Conservation (phyloP, 2,888 invertebrate genomes). For the Harpagoxenus sublaevis region DNA sequence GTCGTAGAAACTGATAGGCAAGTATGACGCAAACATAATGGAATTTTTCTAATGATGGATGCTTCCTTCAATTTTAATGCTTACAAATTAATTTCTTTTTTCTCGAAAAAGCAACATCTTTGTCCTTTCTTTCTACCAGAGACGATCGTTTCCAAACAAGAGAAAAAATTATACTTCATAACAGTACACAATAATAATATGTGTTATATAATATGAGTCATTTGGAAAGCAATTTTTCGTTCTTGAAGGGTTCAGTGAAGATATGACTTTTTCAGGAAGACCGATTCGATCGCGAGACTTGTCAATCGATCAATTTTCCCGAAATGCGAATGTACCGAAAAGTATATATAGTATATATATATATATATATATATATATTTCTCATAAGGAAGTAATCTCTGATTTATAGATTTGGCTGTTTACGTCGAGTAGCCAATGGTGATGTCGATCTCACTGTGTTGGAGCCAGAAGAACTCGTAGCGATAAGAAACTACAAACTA, state of each 20-base stretch:
- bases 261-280: neutral
- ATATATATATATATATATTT: no score
- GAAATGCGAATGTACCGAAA: neutral
- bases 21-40: conserved; percentile 67
- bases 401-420: conserved; percentile 91
- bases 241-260: neutral
- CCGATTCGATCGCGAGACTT: neutral
- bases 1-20: conserved; percentile 91
- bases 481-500: conserved; percentile 90
- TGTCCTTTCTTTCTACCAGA: neutral
- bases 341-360: no score
- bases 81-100: neutral
- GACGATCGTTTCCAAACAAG: neutral
- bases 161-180: neutral
- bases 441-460: conserved; percentile 94
- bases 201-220: neutral
- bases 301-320: neutral
- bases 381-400: neutral
- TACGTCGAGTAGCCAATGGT: conserved; percentile 92
- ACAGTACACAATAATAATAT: neutral
- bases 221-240: neutral
- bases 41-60: neutral
- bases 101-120: neutral
- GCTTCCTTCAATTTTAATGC: neutral
- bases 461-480: conserved; percentile 94